Base-by-base conservation (phyloP, 1,140 invertebrate genomes). In the Drosophila jambulina region DNA sequence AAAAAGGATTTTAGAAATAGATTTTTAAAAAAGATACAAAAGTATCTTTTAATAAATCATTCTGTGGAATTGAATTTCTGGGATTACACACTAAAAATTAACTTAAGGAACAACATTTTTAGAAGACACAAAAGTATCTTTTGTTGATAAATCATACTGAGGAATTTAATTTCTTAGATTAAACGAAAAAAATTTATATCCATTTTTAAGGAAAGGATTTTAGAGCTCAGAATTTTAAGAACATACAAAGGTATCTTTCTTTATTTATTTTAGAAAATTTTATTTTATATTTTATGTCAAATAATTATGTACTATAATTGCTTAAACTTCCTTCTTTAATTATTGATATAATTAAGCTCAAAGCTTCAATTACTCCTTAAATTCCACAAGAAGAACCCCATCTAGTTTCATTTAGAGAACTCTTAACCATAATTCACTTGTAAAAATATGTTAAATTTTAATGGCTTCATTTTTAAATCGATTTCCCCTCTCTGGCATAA, bases 401-500 rank as follows among this genome's bases (percentile, higher is more conserved):
- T 19, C 46, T n/a, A 46, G 45, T 15, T 25, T 3, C 5, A 29
- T 4, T 15, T 17, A 15, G 0, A 7, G 3, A 32, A 19, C 17
- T 32, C n/a, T 4, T 12, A 17, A 2, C 65, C 69, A 49, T 72
- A 72, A 59, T 60, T 71, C 69, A 71, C 29, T 42, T 71, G 53
- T 10, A 51, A 67, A 43, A 70, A 59, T 60, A 71, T 72, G 67
- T 59, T 72, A 10, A 25, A 29, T 51, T 72, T 51, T 38, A 60
- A 43, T 72, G 67, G 54, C 17, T 49, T 57, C 57, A 48, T 65
- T 80, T 65, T 74, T 57, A 46, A 75, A 80, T 80, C 77, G 78
- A 80, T 75, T 74, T 74, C 62, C 56, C 51, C 43, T 54, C 23
- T 42, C 61, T 6, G n/a, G 36, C 75, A 90, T 88, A 90, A 88